Percentiles rank a stretch among this genome's conserved stretches.
phyloP scores from a whole-genome alignment of 92 coral and sea anemone genomes.

The Phenganax marumi region DNA sequence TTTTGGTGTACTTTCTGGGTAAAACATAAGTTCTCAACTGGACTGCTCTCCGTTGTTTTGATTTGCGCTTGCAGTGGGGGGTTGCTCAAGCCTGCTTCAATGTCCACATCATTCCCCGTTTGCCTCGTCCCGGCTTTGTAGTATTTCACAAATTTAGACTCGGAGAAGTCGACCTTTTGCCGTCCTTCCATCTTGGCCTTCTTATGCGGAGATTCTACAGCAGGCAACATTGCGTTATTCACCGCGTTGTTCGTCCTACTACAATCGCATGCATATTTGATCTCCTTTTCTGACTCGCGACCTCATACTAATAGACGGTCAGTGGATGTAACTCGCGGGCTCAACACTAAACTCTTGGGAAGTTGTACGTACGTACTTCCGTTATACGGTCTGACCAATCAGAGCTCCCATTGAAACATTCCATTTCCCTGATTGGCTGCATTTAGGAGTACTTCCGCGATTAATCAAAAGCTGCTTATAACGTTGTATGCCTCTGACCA shows the following conservation, averaged over 20 bases:
- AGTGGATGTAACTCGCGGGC: conserved; percentile 48
- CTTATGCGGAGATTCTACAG: conserved; percentile 97
- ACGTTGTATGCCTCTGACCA: neutral
- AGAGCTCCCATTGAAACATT: neutral
- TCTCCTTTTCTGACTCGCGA: conserved; percentile 82
- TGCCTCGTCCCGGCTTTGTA: conserved; percentile 92
- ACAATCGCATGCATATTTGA: conserved; percentile 72
- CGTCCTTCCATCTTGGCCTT: conserved; percentile 99
- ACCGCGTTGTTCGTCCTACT: conserved; percentile 89
- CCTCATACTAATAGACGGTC: conserved; percentile 90
- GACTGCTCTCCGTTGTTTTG: conserved; percentile 5
- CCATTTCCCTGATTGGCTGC: neutral
- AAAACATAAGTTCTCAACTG: conserved; percentile 19
- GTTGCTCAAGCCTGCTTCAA: conserved; percentile 24
- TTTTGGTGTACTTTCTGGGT: neutral
- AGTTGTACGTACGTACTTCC: conserved; percentile 6
- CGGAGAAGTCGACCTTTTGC: conserved; percentile 93
- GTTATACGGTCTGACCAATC: conserved; percentile 8
- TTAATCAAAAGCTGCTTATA: conserved; percentile 12
- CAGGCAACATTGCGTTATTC: conserved; percentile 87
- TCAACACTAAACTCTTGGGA: conserved; percentile 10
- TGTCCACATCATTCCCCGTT: conserved; percentile 53
- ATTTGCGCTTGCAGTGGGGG: conserved; percentile 40
- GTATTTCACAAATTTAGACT: conserved; percentile 98
- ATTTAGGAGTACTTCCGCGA: neutral